Percentiles rank a stretch among this genome's conserved stretches.
Conservation (phyloP, 2,113 vertebrate species). For the Pseudorectes ferrugineus region DNA sequence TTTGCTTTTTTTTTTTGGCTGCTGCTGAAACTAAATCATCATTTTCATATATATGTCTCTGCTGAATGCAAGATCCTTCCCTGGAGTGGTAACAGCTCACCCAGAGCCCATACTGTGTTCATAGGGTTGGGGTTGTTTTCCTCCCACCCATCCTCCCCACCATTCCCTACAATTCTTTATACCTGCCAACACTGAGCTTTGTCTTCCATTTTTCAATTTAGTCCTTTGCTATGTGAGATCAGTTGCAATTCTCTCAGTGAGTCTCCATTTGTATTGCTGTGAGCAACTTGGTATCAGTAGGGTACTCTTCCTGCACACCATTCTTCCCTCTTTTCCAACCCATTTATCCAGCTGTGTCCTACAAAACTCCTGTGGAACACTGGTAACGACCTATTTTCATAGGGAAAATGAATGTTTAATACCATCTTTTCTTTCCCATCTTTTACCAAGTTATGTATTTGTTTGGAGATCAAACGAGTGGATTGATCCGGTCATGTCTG, state of each 20-base stretch:
- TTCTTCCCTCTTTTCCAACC: not conserved
- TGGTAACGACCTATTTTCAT: not conserved
- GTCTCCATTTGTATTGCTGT: not conserved
- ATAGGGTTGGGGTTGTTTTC: not conserved
- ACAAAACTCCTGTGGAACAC: not conserved
- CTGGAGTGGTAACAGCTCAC: not conserved
- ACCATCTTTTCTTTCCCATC: not conserved
- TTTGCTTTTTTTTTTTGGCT: not conserved
- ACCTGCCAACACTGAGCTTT: not conserved
- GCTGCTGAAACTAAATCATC: not conserved
- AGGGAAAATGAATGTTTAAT: not conserved
- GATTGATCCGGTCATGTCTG: not conserved
- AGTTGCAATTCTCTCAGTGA: not conserved
- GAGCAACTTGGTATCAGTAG: not conserved
- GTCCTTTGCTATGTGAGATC: not conserved
- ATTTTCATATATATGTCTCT: not conserved
- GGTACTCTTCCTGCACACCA: rapidly evolving
- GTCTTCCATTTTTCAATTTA: not conserved
- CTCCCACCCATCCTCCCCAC: not conserved
- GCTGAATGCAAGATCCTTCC: not conserved
- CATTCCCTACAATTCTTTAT: not conserved
- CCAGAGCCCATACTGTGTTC: not conserved
- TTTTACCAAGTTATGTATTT: not conserved
- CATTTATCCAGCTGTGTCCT: not conserved
- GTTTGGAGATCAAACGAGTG: not conserved